phyloP scores from a whole-genome alignment of 2,888 invertebrate genomes.

The Crocallis elinguaria region DNA sequence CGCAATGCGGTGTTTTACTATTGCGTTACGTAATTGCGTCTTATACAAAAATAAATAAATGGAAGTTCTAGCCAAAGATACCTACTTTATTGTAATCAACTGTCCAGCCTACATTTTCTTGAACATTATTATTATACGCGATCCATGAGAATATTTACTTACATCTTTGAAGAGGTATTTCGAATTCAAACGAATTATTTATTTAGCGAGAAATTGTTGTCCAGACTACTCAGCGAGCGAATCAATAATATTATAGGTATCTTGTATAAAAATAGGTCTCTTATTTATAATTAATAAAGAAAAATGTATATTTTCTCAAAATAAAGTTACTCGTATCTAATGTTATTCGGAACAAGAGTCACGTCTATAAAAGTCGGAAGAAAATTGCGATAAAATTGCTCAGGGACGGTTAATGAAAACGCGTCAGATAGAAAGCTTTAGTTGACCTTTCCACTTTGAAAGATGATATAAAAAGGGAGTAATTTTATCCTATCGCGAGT shows the following conservation, averaged over 20 bases:
- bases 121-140: too few species aligned
- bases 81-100: too few species aligned
- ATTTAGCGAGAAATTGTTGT: not conserved
- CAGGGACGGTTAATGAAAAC: not conserved
- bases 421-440: not conserved
- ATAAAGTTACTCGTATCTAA: not conserved
- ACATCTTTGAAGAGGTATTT: too few species aligned
- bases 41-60: too few species aligned
- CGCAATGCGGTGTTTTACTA: constrained; percentile 51
- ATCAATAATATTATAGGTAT: not conserved
- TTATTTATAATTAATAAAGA: too few species aligned
- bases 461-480: not conserved
- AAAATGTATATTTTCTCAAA: too few species aligned
- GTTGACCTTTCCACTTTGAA: not conserved
- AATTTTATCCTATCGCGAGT: not conserved
- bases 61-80: too few species aligned
- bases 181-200: not conserved
- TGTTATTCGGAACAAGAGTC: not conserved
- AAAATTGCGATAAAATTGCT: not conserved
- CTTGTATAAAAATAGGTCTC: too few species aligned
- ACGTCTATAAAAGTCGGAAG: not conserved
- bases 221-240: constrained; percentile 2
- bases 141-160: too few species aligned
- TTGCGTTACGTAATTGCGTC: constrained; percentile 23
- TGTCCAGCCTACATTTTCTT: too few species aligned